Percentiles rank a stretch among this genome's conserved stretches.
Evolutionary conservation across 2,113 vertebrate genomes (phyloP).

Genomic region (Chlamydotis undulata): DNA sequence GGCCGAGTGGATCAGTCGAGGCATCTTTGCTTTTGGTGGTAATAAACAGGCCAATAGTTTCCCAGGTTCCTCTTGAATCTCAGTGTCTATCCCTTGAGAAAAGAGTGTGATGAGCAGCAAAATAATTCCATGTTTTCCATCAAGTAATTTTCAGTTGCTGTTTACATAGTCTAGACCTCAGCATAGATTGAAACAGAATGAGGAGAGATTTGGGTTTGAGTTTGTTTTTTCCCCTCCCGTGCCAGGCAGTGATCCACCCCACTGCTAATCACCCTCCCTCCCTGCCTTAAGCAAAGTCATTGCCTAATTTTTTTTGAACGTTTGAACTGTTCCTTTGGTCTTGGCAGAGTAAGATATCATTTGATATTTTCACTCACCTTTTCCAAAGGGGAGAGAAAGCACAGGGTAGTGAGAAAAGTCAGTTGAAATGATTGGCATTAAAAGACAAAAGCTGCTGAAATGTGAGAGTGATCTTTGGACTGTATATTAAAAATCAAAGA

Average conservation of each 20-base stretch:
- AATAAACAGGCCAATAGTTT: neutral
- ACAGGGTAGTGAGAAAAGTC: slow-evolving; percentile 5
- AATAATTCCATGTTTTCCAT: neutral
- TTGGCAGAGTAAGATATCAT: slow-evolving; percentile 34
- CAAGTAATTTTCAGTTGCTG: neutral
- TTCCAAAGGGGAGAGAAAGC: slow-evolving; percentile 1
- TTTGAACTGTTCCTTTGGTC: slow-evolving; percentile 26
- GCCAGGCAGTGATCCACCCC: neutral
- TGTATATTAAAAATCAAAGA: slow-evolving; percentile 35
- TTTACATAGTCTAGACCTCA: neutral
- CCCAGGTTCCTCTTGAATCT: neutral
- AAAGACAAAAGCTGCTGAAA: slow-evolving; percentile 58
- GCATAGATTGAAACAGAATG: neutral
- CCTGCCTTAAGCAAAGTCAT: neutral
- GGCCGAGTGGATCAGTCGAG: neutral
- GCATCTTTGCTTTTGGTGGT: neutral
- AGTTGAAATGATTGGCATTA: slow-evolving; percentile 5
- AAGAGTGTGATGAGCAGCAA: neutral
- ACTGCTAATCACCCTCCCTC: neutral
- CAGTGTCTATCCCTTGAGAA: neutral
- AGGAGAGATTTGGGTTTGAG: neutral
- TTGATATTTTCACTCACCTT: slow-evolving; percentile 56
- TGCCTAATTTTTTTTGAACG: neutral
- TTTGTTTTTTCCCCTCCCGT: neutral
- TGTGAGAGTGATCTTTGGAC: slow-evolving; percentile 56